Base-by-base conservation (phyloP, 2,113 vertebrate species). In the Lepus europaeus region DNA sequence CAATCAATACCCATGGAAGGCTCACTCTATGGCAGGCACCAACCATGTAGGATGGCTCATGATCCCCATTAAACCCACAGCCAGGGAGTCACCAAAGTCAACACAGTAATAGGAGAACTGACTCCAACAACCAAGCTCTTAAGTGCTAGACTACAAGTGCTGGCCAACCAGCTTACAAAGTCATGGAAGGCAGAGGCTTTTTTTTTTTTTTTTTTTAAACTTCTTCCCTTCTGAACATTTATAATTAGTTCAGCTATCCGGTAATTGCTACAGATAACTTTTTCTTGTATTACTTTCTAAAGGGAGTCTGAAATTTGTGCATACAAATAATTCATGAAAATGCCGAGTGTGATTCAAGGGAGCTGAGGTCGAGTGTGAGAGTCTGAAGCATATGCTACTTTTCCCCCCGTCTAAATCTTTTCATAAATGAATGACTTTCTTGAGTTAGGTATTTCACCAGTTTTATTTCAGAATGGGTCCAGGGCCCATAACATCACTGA, bases 381-480 rank as follows among this genome's bases (percentile, higher is more conserved):
- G 9, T 90, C 63, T 69, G 9, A 85, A 93, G 73, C 31, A 23
- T 6, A 39, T 10, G 33, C 9, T 6, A 17, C 33, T 72, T 89
- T 59, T 63, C 31, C 61, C 66, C 66, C 9, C 23, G 1, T 7
- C 2, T 31, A 90, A 78, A 63, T 56, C 56, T 61, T 72, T n/a
- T 20, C n/a, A 74, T 23, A 27, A 91, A 56, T 11, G 6, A 85
- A 73, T 13, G 17, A 72, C n/a, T 84, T 56, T 31, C 56, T 3
- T 7, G 36, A 13, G 25, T 81, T 72, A 45, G 29, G 11, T 66
- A 86, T 27, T 69, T 90, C 9, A 91, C 16, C 12, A 9, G 39
- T 87, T 94, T 96, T 76, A 91, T 51, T 49, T 84, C 66, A 49
- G 66, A 80, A 87, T 77, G n/a, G 31, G 27, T 74, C 8, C 20